A percentile compares a stretch with the other conserved stretches of the same genome.
phyloP scores from a whole-genome alignment of 2,888 invertebrate genomes.

The Masnerella sp. region DNA sequence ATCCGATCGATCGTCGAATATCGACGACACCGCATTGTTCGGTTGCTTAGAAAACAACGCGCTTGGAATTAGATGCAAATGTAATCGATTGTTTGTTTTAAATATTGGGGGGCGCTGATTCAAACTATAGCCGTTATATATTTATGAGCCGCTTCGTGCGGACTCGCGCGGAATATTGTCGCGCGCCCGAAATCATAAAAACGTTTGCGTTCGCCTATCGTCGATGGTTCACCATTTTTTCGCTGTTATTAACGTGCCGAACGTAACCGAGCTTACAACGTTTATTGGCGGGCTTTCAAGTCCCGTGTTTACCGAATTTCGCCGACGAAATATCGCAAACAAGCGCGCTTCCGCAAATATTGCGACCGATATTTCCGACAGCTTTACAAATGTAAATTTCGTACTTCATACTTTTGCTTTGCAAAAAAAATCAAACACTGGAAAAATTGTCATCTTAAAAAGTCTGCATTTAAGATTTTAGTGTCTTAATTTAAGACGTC shows the following conservation, averaged over 20 bases:
- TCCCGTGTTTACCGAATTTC: constrained; percentile 30
- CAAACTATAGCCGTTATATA: constrained; percentile 13
- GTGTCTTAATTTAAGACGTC: no score
- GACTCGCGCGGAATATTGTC: constrained; percentile 20
- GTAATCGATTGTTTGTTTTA: constrained; percentile 41
- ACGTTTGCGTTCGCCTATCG: constrained; percentile 22
- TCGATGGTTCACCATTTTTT: constrained; percentile 20
- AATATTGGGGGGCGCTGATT: constrained; percentile 26
- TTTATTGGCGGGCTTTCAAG: constrained; percentile 35
- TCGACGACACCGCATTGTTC: background rate
- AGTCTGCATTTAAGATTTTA: no score
- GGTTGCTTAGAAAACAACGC: background rate
- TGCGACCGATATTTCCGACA: constrained; percentile 32
- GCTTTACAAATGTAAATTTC: constrained; percentile 35
- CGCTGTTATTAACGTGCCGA: constrained; percentile 26
- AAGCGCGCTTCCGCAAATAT: constrained; percentile 30
- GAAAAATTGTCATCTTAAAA: background rate
- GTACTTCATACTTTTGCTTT: no score
- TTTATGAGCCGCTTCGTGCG: constrained; percentile 21
- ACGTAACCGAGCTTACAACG: constrained; percentile 26
- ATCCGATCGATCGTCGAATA: background rate
- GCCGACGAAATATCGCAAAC: constrained; percentile 36
- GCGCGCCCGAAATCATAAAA: constrained; percentile 14
- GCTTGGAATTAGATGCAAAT: constrained; percentile 35
- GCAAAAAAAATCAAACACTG: no score